Evolutionary conservation across 2,797 vertebrate species (phyloP).

Genomic region (Melanotaenia nigrans): DNA sequence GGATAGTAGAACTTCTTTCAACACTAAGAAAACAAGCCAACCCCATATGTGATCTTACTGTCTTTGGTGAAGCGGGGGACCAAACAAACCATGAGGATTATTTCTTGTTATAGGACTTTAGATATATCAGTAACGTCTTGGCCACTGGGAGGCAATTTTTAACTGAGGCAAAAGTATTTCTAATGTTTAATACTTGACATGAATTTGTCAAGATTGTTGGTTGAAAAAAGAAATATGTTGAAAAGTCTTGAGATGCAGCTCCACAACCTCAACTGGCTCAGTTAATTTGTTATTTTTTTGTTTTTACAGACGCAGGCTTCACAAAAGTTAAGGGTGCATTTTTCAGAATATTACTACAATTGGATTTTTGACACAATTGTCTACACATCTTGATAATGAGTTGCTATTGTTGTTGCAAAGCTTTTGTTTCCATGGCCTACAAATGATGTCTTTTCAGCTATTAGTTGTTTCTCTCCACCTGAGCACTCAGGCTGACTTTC

Average conservation of each 20-base stretch:
- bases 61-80: too few relatives aligned
- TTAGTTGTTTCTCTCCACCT: not conserved
- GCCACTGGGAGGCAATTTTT: not conserved
- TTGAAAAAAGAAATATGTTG: not conserved
- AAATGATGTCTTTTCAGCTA: too few relatives aligned
- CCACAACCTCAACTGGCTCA: not conserved
- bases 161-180: not conserved
- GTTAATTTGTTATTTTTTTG: not conserved
- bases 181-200: not conserved
- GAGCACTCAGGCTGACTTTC: slow-evolving; percentile 21
- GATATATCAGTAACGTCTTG: not conserved
- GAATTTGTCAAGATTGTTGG: not conserved
- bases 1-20: too few relatives aligned
- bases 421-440: too few relatives aligned
- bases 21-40: too few relatives aligned
- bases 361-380: not conserved
- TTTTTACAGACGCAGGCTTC: not conserved
- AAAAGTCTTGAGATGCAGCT: not conserved
- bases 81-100: too few relatives aligned
- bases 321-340: not conserved
- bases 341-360: not conserved
- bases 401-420: not conserved
- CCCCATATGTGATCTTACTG: too few relatives aligned
- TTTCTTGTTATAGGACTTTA: too few relatives aligned
- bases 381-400: not conserved